A percentile compares a stretch with the other conserved stretches of the same genome.
Conservation (phyloP, 53 echinoderm and acorn worm species). For the Henricia sp. region DNA sequence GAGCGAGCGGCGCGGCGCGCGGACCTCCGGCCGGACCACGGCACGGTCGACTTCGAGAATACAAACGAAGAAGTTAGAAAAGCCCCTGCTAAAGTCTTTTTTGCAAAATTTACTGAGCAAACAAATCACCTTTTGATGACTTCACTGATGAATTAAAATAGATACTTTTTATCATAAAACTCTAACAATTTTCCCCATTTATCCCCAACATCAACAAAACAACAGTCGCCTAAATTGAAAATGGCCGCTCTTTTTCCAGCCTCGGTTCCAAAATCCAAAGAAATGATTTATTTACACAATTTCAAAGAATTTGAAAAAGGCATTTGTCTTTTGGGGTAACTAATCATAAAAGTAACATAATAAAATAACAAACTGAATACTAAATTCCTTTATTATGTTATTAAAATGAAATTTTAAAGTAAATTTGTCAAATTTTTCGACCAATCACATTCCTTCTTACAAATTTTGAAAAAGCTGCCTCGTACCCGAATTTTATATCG, state of each 20-base stretch:
- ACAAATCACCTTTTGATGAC: too few species aligned
- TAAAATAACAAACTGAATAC: neutral
- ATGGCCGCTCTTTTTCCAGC: constrained; percentile 41
- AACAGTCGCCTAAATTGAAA: constrained; percentile 21
- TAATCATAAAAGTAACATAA: neutral
- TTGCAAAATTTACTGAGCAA: too few species aligned
- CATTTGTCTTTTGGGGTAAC: neutral
- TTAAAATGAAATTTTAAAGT: neutral
- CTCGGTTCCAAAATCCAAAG: constrained; percentile 30
- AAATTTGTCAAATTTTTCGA: neutral
- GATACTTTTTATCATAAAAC: too few species aligned
- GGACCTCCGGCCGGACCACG: too few species aligned
- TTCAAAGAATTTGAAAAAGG: neutral
- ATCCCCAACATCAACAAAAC: too few species aligned
- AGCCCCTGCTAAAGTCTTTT: too few species aligned
- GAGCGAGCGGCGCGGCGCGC: too few species aligned
- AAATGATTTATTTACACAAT: neutral
- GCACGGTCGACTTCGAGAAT: too few species aligned
- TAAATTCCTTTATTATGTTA: neutral
- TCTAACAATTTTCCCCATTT: too few species aligned
- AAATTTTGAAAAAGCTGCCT: constrained; percentile 3
- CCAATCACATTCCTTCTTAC: constrained; percentile 1
- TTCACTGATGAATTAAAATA: too few species aligned
- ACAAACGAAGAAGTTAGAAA: too few species aligned
- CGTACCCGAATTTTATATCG: too few species aligned